Evolutionary conservation across 2,113 vertebrate genomes (phyloP), one percentile per base, ranked within the genome.

Genomic region (Boulengeromyrus knoepffleri): DNA sequence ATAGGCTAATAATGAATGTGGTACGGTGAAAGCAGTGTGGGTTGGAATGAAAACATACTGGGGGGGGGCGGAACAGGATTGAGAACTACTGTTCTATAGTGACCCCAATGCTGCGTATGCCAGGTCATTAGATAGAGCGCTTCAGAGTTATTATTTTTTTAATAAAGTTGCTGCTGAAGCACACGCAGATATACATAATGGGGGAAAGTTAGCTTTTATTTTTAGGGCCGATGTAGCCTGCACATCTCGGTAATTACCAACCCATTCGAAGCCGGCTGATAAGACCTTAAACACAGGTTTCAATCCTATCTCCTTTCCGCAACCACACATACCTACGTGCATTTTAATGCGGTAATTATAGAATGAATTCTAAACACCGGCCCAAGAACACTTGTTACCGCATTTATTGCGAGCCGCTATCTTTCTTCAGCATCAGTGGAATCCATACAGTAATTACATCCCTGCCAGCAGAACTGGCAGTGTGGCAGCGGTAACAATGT

Each of bases 221-320:
- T 94, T 93, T 92, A 93, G 90, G 80, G 91, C 91, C 92, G 93
- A 95, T 93, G 89, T 93, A 88, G 92, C 93, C 91, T 89, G 87
- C 88, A 93, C 92, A 94, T 94, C 93, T 92, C 90, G 86, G 93
- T 94, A 95, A 95, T 96, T 95, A 96, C 93, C 92, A 94, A 93
- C 93, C 93, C 91, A 94, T 95, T 94, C 92, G 58, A 89, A 70
- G 36, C 91, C 90, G 92, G 94, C 93, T 94, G 95, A 95, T 39
- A 39, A 39, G 36, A 39, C 36, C 36, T 39, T 39, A 39, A 39
- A 39, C 36, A 2, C 36, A 39, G 36, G 36, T 39, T 39, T 39
- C 36, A 39, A 39, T 39, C 36, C 36, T 39, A 39, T 95, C 94
- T 95, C 91, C 42, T 74, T 88, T 91, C 56, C 94, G 94, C 92